Evolutionary conservation across 37 sponge, comb jelly and placozoan species (phyloP).

Genomic region (Spongilla lacustris): DNA sequence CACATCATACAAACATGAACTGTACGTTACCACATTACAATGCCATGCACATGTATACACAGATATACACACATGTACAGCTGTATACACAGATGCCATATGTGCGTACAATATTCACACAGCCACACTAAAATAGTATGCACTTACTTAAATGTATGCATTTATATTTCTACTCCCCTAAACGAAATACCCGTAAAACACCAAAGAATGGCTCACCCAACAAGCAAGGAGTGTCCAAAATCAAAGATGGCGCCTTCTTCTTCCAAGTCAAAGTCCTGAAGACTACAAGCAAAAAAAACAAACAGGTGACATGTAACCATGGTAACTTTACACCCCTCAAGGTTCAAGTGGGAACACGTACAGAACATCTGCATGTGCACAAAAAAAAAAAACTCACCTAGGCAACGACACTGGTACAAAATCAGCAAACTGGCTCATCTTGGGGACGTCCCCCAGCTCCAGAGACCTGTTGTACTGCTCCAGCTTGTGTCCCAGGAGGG

Average conservation of each 20-base stretch:
- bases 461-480: background rate
- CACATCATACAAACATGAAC: too few relatives aligned
- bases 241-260: slow-evolving; percentile 7
- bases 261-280: slow-evolving; percentile 22
- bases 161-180: too few relatives aligned
- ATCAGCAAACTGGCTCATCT: background rate
- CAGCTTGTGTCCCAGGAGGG: background rate
- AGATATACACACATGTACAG: background rate
- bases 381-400: background rate
- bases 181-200: too few relatives aligned
- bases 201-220: slow-evolving; percentile 7
- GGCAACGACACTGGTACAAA: background rate
- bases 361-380: too few relatives aligned
- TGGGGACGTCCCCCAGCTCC: background rate
- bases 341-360: too few relatives aligned
- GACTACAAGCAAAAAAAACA: background rate
- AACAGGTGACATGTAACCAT: too few relatives aligned
- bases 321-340: too few relatives aligned
- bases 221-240: slow-evolving; percentile 69
- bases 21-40: too few relatives aligned
- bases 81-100: background rate
- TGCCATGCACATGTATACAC: background rate
- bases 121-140: background rate
- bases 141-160: too few relatives aligned
- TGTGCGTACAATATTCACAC: background rate